A percentile compares a stretch with the other conserved stretches of the same genome.
Evolutionary conservation across 2,888 invertebrate species (phyloP).

Genomic region (Palloptera scutellata): DNA sequence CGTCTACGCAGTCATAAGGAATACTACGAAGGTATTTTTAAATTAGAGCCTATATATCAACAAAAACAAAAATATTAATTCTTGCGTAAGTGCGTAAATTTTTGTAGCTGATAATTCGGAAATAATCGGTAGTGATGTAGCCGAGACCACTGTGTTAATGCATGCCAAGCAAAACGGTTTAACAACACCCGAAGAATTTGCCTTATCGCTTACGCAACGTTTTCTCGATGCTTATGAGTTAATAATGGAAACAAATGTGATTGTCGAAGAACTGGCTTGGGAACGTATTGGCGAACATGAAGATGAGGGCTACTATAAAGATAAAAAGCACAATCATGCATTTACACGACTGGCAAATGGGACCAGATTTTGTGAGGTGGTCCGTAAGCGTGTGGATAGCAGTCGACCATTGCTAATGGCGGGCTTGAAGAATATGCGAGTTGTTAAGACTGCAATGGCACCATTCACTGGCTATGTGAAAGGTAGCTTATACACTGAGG

Average conservation of each 20-base stretch:
- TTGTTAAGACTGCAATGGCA: constrained; percentile 42
- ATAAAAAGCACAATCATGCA: constrained; percentile 41
- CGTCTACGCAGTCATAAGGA: constrained; percentile 43
- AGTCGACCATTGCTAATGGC: constrained; percentile 36
- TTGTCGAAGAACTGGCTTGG: constrained; percentile 40
- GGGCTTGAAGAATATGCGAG: constrained; percentile 36
- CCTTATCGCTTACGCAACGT: constrained; percentile 39
- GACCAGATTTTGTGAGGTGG: constrained; percentile 40
- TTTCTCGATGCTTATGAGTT: constrained; percentile 41
- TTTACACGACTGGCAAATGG: constrained; percentile 36
- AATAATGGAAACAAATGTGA: constrained; percentile 39
- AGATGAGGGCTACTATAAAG: constrained; percentile 26
- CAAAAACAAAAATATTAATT: not conserved
- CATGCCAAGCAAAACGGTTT: constrained; percentile 42
- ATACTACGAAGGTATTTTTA: constrained; percentile 40
- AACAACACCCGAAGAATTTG: constrained; percentile 41
- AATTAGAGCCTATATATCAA: not conserved
- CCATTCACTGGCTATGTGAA: constrained; percentile 43
- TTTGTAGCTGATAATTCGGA: constrained; percentile 41
- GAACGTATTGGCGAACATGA: constrained; percentile 35
- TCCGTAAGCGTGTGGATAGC: constrained; percentile 27
- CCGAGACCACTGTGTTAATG: constrained; percentile 40
- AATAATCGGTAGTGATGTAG: constrained; percentile 45
- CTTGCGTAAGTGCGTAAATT: not conserved
- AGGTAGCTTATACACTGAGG: constrained; percentile 41